These are phyloP conservation scores for Scelioninae gen. 1 DNA, from an alignment of 2,888 invertebrate species.

Conservation along the genomic window DNA sequence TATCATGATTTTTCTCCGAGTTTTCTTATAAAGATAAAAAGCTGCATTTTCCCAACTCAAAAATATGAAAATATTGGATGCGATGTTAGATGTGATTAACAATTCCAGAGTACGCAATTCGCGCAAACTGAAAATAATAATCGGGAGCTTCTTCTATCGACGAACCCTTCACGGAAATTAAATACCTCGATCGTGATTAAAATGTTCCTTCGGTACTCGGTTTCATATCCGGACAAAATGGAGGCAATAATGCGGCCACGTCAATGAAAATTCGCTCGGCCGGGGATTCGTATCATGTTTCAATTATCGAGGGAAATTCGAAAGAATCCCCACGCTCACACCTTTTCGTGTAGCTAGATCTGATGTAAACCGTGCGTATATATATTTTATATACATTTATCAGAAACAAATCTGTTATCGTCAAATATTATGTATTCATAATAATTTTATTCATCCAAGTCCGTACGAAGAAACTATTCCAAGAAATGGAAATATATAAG, in stretches of 20 bases:
- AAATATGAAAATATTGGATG: neutral
- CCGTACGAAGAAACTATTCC: too few species aligned
- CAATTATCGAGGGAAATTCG: slow-evolving; percentile 65
- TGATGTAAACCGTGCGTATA: slow-evolving; percentile 1
- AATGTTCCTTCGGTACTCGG: slow-evolving; percentile 54
- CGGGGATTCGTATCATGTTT: slow-evolving; percentile 68
- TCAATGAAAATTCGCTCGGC: slow-evolving; percentile 62
- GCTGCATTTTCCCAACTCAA: too few species aligned
- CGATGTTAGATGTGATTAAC: slow-evolving; percentile 41
- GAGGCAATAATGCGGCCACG: slow-evolving; percentile 59
- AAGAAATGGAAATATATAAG: too few species aligned
- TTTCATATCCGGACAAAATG: slow-evolving; percentile 63
- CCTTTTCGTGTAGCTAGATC: slow-evolving; percentile 11
- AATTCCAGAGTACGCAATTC: slow-evolving; percentile 25
- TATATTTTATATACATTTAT: too few species aligned
- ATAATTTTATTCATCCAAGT: too few species aligned
- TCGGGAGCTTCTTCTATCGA: slow-evolving; percentile 32
- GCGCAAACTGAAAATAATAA: slow-evolving; percentile 54
- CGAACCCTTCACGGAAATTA: slow-evolving; percentile 53
- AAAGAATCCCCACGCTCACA: slow-evolving; percentile 50
- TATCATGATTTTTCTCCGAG: too few species aligned
- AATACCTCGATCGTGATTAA: slow-evolving; percentile 61
- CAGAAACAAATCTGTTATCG: too few species aligned
- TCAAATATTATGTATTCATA: too few species aligned
- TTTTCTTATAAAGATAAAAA: too few species aligned